Evolutionary conservation across 2,888 invertebrate genomes (phyloP).

Genomic region (Macroteleia sp.): DNA sequence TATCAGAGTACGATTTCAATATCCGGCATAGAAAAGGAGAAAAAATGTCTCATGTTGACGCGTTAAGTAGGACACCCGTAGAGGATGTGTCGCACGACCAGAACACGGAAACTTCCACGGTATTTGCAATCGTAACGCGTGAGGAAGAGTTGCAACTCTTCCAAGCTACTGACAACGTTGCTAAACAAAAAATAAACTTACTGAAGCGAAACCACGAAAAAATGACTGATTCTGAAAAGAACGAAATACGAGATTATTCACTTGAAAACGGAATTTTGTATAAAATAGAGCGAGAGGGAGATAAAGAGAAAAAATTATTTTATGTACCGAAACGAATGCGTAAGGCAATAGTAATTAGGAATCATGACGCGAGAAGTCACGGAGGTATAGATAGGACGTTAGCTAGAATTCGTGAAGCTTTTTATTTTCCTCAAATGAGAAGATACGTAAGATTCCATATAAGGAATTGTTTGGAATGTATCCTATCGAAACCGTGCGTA

Average conservation of each 20-base stretch:
- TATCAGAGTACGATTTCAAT: constrained; percentile 6
- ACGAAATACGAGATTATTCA: background rate
- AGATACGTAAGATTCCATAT: constrained; percentile 50
- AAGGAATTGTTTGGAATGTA: constrained; percentile 61
- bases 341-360: background rate
- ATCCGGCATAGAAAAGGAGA: constrained; percentile 7
- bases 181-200: background rate
- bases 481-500: constrained; percentile 34
- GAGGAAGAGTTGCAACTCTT: constrained; percentile 9
- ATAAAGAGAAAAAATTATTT: background rate
- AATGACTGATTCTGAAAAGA: too few relatives aligned
- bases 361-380: background rate
- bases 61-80: constrained; percentile 1
- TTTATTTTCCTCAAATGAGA: constrained; percentile 52
- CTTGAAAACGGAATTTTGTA: background rate
- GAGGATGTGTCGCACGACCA: background rate
- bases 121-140: background rate
- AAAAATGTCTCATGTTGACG: constrained; percentile 17
- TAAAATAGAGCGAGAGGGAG: background rate
- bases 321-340: too few relatives aligned
- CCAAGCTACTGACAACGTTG: background rate
- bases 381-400: constrained; percentile 23
- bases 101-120: background rate
- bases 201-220: too few relatives aligned
- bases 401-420: constrained; percentile 30